These are phyloP conservation scores for Rhinichthys osculus DNA, from an alignment of 2,797 vertebrate species.

Conservation along the genomic window DNA sequence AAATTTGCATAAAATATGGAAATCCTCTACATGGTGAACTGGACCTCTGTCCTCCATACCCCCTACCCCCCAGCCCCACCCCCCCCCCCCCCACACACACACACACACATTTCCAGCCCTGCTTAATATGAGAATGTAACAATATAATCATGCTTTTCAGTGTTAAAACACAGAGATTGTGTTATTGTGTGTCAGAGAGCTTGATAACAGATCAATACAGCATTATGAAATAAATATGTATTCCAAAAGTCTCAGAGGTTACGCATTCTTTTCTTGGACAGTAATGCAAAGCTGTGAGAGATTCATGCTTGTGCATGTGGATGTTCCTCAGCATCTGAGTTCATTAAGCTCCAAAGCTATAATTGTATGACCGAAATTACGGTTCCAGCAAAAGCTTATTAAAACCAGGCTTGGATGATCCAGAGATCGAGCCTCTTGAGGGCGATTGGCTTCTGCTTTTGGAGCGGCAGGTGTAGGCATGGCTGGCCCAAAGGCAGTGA, in stretches of 20 bases:
- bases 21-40: background rate
- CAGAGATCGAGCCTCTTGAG: slow-evolving; percentile 6
- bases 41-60: too few relatives aligned
- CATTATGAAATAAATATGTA: slow-evolving; percentile 36
- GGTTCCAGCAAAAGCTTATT: background rate
- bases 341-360: background rate
- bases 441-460: background rate
- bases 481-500: background rate
- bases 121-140: background rate
- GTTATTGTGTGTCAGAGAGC: background rate
- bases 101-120: too few relatives aligned
- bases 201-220: background rate
- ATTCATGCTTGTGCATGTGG: background rate
- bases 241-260: background rate
- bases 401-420: slow-evolving; percentile 19
- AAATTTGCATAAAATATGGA: background rate
- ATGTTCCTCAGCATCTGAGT: background rate
- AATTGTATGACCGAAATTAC: slow-evolving; percentile 26
- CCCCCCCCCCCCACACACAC: too few relatives aligned
- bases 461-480: slow-evolving; percentile 43
- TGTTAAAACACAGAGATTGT: slow-evolving; percentile 3
- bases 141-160: slow-evolving; percentile 5
- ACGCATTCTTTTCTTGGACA: background rate
- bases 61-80: too few relatives aligned
- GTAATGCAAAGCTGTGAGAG: background rate